Conservation (phyloP, 2,113 vertebrate species). For the Macrotus californicus region DNA sequence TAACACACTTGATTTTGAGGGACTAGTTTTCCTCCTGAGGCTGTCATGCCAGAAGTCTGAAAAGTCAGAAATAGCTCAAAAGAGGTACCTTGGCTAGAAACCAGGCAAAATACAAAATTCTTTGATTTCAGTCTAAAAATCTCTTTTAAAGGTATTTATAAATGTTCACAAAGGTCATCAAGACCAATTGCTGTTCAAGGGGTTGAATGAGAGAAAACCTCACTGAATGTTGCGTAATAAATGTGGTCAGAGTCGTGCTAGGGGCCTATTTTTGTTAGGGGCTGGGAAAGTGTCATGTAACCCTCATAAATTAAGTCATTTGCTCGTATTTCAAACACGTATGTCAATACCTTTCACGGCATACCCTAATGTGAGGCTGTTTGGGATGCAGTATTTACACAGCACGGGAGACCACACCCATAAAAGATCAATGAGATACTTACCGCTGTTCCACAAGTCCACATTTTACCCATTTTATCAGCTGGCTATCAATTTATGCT, state of each 20-base stretch:
- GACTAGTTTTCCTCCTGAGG: background rate
- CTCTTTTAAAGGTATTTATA: background rate
- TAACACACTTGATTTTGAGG: conserved; percentile 8
- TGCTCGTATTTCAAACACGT: background rate
- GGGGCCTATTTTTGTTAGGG: background rate
- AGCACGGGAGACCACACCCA: background rate
- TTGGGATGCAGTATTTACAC: background rate
- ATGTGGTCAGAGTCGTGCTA: background rate
- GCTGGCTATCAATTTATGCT: background rate
- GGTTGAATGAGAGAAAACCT: background rate
- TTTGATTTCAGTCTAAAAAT: conserved; percentile 5
- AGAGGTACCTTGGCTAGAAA: background rate
- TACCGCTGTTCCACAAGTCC: background rate
- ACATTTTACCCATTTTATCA: background rate
- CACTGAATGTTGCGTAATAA: background rate
- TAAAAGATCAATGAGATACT: background rate
- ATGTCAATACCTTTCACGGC: background rate
- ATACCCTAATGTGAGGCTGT: background rate
- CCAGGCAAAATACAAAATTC: background rate
- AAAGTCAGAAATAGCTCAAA: background rate
- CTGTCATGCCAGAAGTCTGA: background rate
- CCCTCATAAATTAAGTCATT: background rate
- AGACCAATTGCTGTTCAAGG: background rate
- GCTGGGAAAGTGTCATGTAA: background rate
- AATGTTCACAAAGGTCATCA: background rate